Base-by-base conservation (phyloP, 2,888 invertebrate species). In the Cerastis leucographa region DNA sequence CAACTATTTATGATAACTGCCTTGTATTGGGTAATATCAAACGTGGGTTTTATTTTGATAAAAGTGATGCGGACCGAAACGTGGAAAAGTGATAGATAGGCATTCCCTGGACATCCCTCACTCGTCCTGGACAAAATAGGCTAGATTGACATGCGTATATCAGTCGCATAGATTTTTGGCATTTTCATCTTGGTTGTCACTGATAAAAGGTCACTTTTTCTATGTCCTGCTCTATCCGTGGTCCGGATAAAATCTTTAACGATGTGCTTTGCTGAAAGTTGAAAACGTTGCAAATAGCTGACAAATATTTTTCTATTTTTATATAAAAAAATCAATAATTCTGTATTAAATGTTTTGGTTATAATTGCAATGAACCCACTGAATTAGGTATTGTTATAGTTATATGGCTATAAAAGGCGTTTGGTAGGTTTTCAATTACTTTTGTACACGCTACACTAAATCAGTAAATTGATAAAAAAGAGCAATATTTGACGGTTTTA, bases 1-100 rank as follows among this genome's bases (percentile, higher is more conserved):
- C 49, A 68, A 80, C 46, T 67, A 74, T 83, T 80, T 86, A 84
- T 83, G 78, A 78, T 80, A 77, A 74, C 78, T 80, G 65, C 59
- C 73, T 61, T 59, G 19, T 64, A 59, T 86, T 86, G 72, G 12
- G 64, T 35, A 80, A 79, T 75, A 67, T 46, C 22, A 51, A 59
- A 71, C 22, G 56, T 64, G n/a, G 42, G n/a, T 42, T 62, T 69
- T 70, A 12, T 56, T 76, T 42, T 17, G 17, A n/a, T n/a, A n/a
- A 8, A n/a, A 35, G 42, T n/a, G 0, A n/a, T 2, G 25, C 17
- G 25, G 17, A 25, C 12, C 56, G 56, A 25, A 0, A 25, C 14
- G 14, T 17, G 7, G 29, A 59, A 59, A 29, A 59, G 5, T 59
- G 1, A 5, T 25, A 59, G 29, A 29, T 29, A 17, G 25, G 8